phyloP scores from a whole-genome alignment of 2,888 invertebrate genomes.

The Beris morrisii region DNA sequence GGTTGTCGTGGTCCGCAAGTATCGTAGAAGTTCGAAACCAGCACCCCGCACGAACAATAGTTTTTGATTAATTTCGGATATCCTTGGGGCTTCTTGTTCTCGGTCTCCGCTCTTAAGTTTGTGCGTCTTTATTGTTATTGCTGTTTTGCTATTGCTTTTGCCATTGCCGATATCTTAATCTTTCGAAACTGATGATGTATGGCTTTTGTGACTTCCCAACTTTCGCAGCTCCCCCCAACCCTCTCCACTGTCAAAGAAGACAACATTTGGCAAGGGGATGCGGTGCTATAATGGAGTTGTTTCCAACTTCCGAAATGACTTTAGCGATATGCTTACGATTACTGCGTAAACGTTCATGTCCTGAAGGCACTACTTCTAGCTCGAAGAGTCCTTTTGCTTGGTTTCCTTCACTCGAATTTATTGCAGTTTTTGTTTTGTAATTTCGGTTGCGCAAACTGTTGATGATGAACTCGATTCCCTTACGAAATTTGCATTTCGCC shows the following conservation, averaged over 20 bases:
- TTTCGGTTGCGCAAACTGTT: conserved; percentile 1
- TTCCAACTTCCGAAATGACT: conserved; percentile 36
- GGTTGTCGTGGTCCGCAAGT: background rate
- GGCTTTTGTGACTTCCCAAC: conserved; percentile 37
- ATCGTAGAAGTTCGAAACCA: background rate
- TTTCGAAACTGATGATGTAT: conserved; percentile 44
- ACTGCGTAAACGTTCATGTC: conserved; percentile 30
- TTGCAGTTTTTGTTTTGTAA: background rate
- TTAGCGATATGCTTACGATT: conserved; percentile 35
- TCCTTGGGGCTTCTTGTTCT: conserved; percentile 32
- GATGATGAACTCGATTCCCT: background rate
- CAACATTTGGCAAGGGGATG: conserved; percentile 12
- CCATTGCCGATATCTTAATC: conserved; percentile 42
- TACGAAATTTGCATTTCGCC: background rate
- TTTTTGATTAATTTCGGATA: conserved; percentile 37
- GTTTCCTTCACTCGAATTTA: background rate
- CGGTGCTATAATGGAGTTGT: conserved; percentile 32
- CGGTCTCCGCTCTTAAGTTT: conserved; percentile 23
- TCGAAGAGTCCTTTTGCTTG: background rate
- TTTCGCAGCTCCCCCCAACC: background rate
- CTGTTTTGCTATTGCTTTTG: conserved; percentile 42
- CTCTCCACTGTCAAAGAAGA: background rate
- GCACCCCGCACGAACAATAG: conserved; percentile 29
- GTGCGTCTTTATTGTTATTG: conserved; percentile 43
- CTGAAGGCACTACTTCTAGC: background rate